Percentiles rank a stretch among this genome's conserved stretches.
phyloP scores from a whole-genome alignment of 2,113 vertebrate species.

The Microcebus lehilahytsara region DNA sequence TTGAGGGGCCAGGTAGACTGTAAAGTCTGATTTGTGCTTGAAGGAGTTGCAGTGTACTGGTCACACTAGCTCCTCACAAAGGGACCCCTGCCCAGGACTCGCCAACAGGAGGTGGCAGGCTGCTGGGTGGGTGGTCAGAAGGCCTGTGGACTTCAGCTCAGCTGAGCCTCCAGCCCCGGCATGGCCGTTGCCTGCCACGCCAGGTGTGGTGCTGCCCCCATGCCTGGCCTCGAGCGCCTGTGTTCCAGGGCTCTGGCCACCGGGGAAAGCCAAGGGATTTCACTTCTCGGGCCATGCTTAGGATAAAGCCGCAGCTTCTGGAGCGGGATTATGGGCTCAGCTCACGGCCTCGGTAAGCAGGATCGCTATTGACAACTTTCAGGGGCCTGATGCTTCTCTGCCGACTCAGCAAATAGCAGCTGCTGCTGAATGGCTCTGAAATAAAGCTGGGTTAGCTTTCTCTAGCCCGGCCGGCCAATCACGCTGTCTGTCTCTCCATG shows the following conservation, averaged over 20 bases:
- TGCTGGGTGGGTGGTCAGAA: neutral
- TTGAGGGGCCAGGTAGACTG: neutral
- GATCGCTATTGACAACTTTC: neutral
- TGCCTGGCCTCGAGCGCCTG: neutral
- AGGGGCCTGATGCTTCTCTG: neutral
- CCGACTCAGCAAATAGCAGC: neutral
- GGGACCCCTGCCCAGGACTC: neutral
- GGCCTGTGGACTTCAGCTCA: neutral
- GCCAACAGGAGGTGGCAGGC: neutral
- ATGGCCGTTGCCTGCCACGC: rapidly evolving
- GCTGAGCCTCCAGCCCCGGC: neutral
- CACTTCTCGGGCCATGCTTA: rapidly evolving
- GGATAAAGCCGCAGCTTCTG: neutral
- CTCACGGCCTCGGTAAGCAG: rapidly evolving
- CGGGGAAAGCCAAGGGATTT: neutral
- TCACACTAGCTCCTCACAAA: neutral
- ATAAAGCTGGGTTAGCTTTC: neutral
- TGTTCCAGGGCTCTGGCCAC: neutral
- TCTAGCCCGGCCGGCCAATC: neutral
- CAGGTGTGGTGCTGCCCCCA: too few relatives aligned
- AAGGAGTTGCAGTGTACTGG: neutral
- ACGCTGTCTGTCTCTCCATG: neutral
- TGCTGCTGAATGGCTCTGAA: neutral
- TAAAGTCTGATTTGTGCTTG: rapidly evolving
- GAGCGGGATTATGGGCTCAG: neutral